These are phyloP conservation scores for Scelioninae gen. 2 DNA, from an alignment of 2,888 invertebrate species.

Conservation along the genomic window DNA sequence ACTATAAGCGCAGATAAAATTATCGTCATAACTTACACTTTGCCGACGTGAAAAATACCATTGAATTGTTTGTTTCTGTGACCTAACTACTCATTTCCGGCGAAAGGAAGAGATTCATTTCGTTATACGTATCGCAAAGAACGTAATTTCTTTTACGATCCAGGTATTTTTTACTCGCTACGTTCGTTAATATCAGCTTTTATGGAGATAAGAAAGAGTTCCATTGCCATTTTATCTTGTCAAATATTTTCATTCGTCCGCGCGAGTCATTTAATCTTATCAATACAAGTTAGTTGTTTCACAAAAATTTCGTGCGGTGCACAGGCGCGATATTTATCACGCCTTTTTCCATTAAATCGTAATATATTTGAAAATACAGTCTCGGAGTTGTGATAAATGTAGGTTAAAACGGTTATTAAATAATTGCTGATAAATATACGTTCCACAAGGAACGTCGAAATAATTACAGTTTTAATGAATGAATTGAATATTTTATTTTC, in stretches of 20 bases:
- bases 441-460: constrained; percentile 6
- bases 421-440: constrained; percentile 7
- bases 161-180: constrained; percentile 7
- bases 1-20: constrained; percentile 17
- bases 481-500: constrained; percentile 26
- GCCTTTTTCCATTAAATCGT: constrained; percentile 9
- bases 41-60: constrained; percentile 16
- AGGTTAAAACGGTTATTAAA: constrained; percentile 2
- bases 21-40: constrained; percentile 30
- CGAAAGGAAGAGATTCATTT: constrained; percentile 38
- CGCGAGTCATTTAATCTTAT: constrained; percentile 17
- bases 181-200: constrained; percentile 7
- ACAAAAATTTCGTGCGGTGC: constrained; percentile 4
- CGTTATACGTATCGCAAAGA: constrained; percentile 8
- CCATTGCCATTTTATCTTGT: constrained; percentile 8
- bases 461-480: constrained; percentile 20
- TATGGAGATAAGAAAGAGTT: constrained; percentile 5
- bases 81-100: constrained; percentile 45
- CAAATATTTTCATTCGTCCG: constrained; percentile 11
- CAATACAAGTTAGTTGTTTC: constrained; percentile 19
- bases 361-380: constrained; percentile 5
- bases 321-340: constrained; percentile 20
- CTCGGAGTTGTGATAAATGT: background rate
- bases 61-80: constrained; percentile 31
- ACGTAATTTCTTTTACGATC: constrained; percentile 34